These are phyloP conservation scores for Timema podura DNA, from an alignment of 2,888 invertebrate species.

Conservation along the genomic window DNA sequence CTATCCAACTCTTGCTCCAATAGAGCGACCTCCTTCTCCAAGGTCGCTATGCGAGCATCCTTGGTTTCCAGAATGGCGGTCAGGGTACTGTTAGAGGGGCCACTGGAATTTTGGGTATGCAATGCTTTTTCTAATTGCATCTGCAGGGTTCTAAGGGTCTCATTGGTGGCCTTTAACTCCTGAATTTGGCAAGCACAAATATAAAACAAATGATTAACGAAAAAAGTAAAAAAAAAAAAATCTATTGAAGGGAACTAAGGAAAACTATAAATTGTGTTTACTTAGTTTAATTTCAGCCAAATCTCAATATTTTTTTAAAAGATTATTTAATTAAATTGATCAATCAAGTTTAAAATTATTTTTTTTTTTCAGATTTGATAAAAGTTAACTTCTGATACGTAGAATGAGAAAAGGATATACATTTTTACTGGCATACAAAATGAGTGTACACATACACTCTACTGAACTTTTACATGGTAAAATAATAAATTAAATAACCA, in stretches of 20 bases:
- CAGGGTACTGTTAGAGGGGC: slow-evolving; percentile 64
- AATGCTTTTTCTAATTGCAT: slow-evolving; percentile 70
- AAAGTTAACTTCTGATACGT: too few relatives aligned
- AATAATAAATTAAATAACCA: too few relatives aligned
- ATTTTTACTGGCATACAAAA: too few relatives aligned
- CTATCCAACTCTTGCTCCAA: slow-evolving; percentile 73
- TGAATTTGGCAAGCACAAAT: slow-evolving; percentile 44
- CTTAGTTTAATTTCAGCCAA: too few relatives aligned
- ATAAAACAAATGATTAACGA: slow-evolving; percentile 22
- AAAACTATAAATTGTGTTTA: too few relatives aligned
- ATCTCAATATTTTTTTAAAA: too few relatives aligned
- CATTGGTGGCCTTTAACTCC: slow-evolving; percentile 81
- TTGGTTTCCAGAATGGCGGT: slow-evolving; percentile 78
- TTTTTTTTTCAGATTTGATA: too few relatives aligned
- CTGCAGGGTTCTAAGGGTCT: slow-evolving; percentile 78
- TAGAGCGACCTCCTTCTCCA: slow-evolving; percentile 79
- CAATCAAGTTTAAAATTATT: too few relatives aligned
- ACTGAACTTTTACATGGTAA: too few relatives aligned
- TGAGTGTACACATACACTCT: too few relatives aligned
- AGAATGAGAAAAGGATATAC: too few relatives aligned
- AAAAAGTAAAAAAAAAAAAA: slow-evolving; percentile 25
- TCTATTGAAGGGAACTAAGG: slow-evolving; percentile 24
- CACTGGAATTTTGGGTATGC: slow-evolving; percentile 35
- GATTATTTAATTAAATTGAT: too few relatives aligned
- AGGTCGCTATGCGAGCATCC: slow-evolving; percentile 80